A percentile compares a stretch with the other conserved stretches of the same genome.
These are phyloP conservation scores for Nannospalax galili DNA, from an alignment of 2,113 vertebrate genomes.

Conservation along the genomic window DNA sequence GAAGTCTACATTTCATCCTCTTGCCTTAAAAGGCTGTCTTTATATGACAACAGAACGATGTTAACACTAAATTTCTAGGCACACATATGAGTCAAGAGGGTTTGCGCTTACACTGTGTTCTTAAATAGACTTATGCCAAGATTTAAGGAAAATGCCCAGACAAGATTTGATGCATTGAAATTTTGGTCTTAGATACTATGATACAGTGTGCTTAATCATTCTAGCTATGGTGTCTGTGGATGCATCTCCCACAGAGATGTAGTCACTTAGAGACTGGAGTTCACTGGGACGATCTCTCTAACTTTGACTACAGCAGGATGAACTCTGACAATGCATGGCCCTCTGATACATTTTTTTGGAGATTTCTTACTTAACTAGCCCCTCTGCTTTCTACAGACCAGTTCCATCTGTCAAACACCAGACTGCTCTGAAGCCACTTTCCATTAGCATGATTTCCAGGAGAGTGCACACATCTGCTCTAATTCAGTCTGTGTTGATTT, in stretches of 20 bases:
- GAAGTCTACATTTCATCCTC: not conserved
- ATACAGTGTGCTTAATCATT: not conserved
- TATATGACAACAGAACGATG: not conserved
- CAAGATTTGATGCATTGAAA: not conserved
- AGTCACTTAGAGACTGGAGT: not conserved
- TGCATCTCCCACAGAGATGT: not conserved
- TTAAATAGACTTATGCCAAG: not conserved
- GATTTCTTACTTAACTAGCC: not conserved
- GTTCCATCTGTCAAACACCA: not conserved
- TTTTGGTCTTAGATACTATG: not conserved
- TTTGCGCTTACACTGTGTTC: not conserved
- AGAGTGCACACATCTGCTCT: not conserved
- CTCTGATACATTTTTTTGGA: not conserved
- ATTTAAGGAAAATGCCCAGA: not conserved
- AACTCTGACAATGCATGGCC: not conserved
- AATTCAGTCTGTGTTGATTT: slow-evolving; percentile 21
- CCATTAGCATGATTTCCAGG: not conserved
- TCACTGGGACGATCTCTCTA: not conserved
- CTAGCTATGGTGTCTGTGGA: not conserved
- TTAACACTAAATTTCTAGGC: slow-evolving; percentile 42
- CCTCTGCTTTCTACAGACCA: not conserved
- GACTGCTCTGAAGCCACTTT: not conserved
- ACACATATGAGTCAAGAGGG: not conserved
- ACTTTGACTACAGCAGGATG: not conserved
- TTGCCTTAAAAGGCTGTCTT: not conserved